Evolutionary conservation across 2,113 vertebrate species (phyloP), one percentile per base, ranked within the genome.

Genomic region (Hoplias malabaricus): DNA sequence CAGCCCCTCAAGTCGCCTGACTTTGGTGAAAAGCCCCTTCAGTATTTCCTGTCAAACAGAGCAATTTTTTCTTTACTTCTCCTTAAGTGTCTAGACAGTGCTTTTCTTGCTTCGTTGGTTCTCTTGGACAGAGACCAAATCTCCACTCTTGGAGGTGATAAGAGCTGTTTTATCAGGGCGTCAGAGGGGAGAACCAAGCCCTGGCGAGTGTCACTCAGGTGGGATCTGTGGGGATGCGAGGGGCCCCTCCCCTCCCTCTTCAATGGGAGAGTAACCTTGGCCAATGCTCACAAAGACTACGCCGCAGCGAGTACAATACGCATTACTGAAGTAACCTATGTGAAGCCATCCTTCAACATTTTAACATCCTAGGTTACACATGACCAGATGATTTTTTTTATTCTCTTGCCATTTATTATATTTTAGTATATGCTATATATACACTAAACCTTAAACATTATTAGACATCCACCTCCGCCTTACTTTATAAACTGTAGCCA

Each of bases 31-130:
- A 92, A 86, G 80, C 78, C 84, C 87, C 88, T 89, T 91, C 89
- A 90, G 89, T 91, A 90, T 89, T 91, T 91, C 86, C 89, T 92
- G 90, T 92, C 90, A 93, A 90, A 92, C 88, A 75, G 86, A 86
- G 86, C 89, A 89, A 90, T 90, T 89, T 89, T 87, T 66, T 83
- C 89, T 88, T 90, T 89, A 90, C 88, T 88, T 92, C 90, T 88
- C 88, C 88, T 92, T 90, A 89, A 92, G 91, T 91, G 91, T 93
- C 91, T 92, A 93, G 91, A 93, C 91, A 90, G 90, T 91, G 92
- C 90, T 92, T 91, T 91, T 89, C 86, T 88, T 92, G 91, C 91
- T 91, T 87, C 82, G 86, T 83, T 92, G 91, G 86, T 90, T 92
- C 87, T 85, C 90, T 84, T 91, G 91, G 91, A 93, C 91, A 88